These are phyloP conservation scores for Mixornis gularis DNA, from an alignment of 2,113 vertebrate genomes.

Conservation along the genomic window DNA sequence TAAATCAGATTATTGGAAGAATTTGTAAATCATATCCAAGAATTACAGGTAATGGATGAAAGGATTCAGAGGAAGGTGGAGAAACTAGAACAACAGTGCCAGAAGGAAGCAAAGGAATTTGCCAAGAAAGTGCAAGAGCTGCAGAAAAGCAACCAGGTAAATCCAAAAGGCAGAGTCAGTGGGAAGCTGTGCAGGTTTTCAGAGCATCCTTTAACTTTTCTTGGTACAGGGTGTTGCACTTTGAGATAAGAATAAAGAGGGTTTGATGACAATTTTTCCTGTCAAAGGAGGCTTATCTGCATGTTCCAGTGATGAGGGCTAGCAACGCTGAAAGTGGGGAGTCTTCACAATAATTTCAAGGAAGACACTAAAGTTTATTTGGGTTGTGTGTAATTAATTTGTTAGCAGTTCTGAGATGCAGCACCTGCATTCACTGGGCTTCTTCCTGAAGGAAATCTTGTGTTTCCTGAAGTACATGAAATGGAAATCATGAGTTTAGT, in stretches of 20 bases:
- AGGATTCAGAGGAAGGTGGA: constrained; percentile 95
- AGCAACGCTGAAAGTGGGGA: background rate
- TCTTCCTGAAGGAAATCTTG: background rate
- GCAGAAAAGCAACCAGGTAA: constrained; percentile 97
- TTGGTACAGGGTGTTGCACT: background rate
- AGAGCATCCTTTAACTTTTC: background rate
- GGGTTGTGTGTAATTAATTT: background rate
- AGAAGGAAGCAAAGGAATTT: constrained; percentile 97
- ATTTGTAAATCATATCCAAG: constrained; percentile 96
- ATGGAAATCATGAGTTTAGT: background rate
- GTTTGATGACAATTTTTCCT: background rate
- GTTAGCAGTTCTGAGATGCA: background rate
- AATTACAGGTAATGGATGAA: constrained; percentile 95
- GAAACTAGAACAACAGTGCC: constrained; percentile 95
- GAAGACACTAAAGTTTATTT: background rate
- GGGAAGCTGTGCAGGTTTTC: background rate
- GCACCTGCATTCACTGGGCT: background rate
- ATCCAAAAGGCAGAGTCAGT: background rate
- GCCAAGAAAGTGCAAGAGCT: constrained; percentile 97
- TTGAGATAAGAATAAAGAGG: background rate
- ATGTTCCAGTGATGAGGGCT: background rate
- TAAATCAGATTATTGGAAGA: constrained; percentile 87
- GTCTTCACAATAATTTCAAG: background rate
- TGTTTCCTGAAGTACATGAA: background rate
- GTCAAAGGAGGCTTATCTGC: background rate